Evolutionary conservation across 2,113 vertebrate genomes (phyloP).

Genomic region (Bolborhynchus lineola): DNA sequence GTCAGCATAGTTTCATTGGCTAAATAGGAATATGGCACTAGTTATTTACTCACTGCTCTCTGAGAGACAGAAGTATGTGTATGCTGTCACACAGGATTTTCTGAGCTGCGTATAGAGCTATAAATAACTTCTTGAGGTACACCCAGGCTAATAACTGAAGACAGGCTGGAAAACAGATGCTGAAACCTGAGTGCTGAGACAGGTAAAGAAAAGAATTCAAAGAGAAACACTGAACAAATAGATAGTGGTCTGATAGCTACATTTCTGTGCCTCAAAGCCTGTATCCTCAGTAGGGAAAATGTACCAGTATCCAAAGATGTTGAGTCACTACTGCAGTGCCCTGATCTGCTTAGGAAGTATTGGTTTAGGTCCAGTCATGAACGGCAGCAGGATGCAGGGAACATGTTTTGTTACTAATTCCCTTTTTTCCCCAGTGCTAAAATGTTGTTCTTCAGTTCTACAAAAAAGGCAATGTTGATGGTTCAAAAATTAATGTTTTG

Average conservation of each 20-base stretch:
- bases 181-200: not conserved
- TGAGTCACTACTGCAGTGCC: not conserved
- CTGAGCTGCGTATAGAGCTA: not conserved
- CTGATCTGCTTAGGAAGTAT: not conserved
- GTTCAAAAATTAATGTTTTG: not conserved
- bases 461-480: not conserved
- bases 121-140: not conserved
- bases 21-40: not conserved
- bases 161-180: not conserved
- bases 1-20: not conserved
- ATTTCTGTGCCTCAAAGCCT: not conserved
- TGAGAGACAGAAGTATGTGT: not conserved
- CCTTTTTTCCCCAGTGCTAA: not conserved
- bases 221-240: not conserved
- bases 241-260: not conserved
- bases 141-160: not conserved
- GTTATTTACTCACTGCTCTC: not conserved
- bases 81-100: not conserved
- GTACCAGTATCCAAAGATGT: not conserved
- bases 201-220: not conserved
- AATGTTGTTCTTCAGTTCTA: not conserved
- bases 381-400: not conserved
- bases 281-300: not conserved
- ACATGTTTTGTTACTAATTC: not conserved
- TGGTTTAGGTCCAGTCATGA: not conserved